Conservation (phyloP, 2,888 invertebrate species). For the Cerceris ruficornis region DNA sequence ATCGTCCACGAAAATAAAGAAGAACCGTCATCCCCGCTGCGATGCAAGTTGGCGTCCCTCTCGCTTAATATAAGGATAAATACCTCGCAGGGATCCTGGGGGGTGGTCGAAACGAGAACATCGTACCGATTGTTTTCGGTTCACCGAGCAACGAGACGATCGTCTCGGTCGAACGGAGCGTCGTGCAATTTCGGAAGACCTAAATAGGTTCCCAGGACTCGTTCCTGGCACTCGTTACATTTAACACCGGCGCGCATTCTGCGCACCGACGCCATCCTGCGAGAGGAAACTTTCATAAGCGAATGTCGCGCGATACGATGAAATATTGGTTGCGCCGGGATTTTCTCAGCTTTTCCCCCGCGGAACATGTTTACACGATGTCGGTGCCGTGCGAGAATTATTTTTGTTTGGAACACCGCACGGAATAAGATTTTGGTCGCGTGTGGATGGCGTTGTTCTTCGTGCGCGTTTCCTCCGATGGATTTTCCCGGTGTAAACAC, state of each 20-base stretch:
- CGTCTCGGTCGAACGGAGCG: slow-evolving; percentile 47
- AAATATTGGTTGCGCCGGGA: slow-evolving; percentile 68
- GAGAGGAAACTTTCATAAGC: slow-evolving; percentile 73
- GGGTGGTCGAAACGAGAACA: slow-evolving; percentile 37
- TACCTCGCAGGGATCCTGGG: slow-evolving; percentile 31
- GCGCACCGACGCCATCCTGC: slow-evolving; percentile 56
- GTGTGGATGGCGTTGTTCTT: neutral
- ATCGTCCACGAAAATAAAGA: neutral
- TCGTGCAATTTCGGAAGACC: slow-evolving; percentile 46
- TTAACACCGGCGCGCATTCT: slow-evolving; percentile 36
- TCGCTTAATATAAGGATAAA: slow-evolving; percentile 37
- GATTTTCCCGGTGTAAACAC: neutral
- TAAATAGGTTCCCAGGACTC: slow-evolving; percentile 49
- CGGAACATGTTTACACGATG: slow-evolving; percentile 52
- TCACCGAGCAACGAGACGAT: slow-evolving; percentile 47
- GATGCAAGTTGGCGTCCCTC: neutral
- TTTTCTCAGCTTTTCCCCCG: slow-evolving; percentile 22
- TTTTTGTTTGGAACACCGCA: slow-evolving; percentile 33
- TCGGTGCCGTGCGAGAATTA: slow-evolving; percentile 42
- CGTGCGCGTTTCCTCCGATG: neutral
- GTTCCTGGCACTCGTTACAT: slow-evolving; percentile 48
- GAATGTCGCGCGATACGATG: slow-evolving; percentile 72
- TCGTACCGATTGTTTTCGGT: slow-evolving; percentile 57
- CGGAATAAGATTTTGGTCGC: slow-evolving; percentile 4
- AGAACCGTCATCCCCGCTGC: slow-evolving; percentile 6